Conservation (phyloP, 1,140 invertebrate genomes). For the Asobara japonica region DNA sequence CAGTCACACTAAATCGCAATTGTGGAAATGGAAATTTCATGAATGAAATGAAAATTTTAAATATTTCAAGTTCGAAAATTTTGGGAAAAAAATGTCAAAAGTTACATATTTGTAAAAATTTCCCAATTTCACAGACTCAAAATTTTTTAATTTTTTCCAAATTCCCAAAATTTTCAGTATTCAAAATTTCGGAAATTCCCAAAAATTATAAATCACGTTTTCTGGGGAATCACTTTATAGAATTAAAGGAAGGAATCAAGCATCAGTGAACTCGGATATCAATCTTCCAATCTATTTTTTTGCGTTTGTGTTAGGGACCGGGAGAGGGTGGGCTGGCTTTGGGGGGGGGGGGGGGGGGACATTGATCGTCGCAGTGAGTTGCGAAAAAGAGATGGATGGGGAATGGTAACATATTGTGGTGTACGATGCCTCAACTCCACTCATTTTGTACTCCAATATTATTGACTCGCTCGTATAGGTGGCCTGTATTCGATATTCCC, state of each 20-base stretch:
- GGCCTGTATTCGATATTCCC: background rate
- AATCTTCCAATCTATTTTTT: background rate
- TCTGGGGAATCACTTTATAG: too few species aligned
- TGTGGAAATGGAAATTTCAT: too few species aligned
- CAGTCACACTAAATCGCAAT: too few species aligned
- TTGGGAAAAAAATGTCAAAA: too few species aligned
- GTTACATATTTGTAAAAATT: too few species aligned
- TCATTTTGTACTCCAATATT: conserved; percentile 6
- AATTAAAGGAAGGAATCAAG: conserved; percentile 37
- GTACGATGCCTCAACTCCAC: conserved; percentile 15
- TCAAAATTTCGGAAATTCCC: too few species aligned
- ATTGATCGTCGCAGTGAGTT: background rate
- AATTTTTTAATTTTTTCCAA: too few species aligned
- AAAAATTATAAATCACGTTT: too few species aligned
- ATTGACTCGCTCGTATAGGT: background rate
- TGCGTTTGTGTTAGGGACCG: background rate
- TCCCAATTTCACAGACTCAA: too few species aligned
- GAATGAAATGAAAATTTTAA: too few species aligned
- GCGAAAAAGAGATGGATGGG: background rate
- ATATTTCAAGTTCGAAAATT: too few species aligned
- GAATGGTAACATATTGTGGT: conserved; percentile 18
- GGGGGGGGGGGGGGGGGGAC: background rate
- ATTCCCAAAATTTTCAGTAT: too few species aligned
- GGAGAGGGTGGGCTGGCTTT: background rate
- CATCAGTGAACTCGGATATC: background rate